Evolutionary conservation across 2,113 vertebrate species (phyloP).

Genomic region (Toxotes jaculatrix): DNA sequence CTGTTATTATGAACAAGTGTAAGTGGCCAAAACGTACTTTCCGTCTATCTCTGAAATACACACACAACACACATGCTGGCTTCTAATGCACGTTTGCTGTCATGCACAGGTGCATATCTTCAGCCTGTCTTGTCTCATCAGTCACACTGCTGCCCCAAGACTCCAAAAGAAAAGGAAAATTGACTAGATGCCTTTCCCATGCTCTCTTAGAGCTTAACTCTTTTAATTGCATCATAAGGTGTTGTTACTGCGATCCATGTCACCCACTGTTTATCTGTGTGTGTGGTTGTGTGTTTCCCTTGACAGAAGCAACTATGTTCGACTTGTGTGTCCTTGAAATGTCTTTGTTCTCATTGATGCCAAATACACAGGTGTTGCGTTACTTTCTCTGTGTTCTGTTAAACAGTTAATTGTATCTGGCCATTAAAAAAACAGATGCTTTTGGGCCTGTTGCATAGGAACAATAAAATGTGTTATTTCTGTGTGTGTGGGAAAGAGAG

Average conservation of each 20-base stretch:
- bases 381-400: constrained; percentile 52
- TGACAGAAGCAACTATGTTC: not conserved
- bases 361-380: constrained; percentile 26
- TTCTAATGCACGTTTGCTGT: constrained; percentile 59
- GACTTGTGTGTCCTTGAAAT: constrained; percentile 12
- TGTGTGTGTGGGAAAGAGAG: constrained; percentile 15
- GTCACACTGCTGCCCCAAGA: constrained; percentile 32
- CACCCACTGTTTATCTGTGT: not conserved
- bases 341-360: not conserved
- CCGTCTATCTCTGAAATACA: constrained; percentile 4
- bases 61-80: constrained; percentile 12
- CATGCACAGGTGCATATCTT: constrained; percentile 70
- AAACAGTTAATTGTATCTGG: constrained; percentile 71
- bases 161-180: not conserved
- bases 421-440: constrained; percentile 61
- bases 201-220: not conserved
- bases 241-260: not conserved
- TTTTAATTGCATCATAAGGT: not conserved
- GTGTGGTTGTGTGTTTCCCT: not conserved
- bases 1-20: constrained; percentile 48
- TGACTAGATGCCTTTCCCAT: constrained; percentile 4
- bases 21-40: constrained; percentile 33
- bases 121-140: constrained; percentile 57
- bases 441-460: constrained; percentile 39
- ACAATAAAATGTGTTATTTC: constrained; percentile 5